Base-by-base conservation (phyloP, 2,888 invertebrate species). In the Yponomeuta cagnagella region DNA sequence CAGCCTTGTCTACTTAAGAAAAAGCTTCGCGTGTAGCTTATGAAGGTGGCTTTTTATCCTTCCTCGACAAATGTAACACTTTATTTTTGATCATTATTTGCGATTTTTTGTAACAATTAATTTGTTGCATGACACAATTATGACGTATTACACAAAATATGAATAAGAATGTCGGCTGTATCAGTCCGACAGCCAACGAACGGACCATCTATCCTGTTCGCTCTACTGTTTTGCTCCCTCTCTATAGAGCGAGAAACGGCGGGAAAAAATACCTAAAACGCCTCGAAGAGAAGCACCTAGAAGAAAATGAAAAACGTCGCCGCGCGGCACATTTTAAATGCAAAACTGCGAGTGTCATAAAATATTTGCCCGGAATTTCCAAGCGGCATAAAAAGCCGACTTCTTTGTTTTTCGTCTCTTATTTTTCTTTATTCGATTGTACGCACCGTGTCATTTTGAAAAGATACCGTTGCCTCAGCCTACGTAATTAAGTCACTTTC, bases 261-360 rank as follows among this genome's bases (percentile, higher is more conserved):
- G 15, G 6, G 15, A 58, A 52, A 58, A 58, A 58, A 58, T 58
- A 43, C 43, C 43, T 8, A 58, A 58, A 15, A 15, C 12, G 52
- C 52, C 15, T 2, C 52, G 52, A 67, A 10, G 68, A 48, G 52
- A 68, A 68, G 70, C 8, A 8, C 43, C 5, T 37, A 58, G 15
- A 37, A 70, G 70, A 69, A 69, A 69, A 69, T 69, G 69, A 52
- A 69, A 69, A 69, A 52, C 10, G 58, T 52, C 52, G 69, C 23
- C 52, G 52, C 52, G 52, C 52, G 52, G 52, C 52, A 70, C 70
- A 70, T 63, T 70, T 70, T 63, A 70, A 70, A 69, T 70, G 70
- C 63, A 70, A 70, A 70, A 70, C 70, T 70, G 70, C 30, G 63
- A 68, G 70, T 70, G 70, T 70, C 70, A 70, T 70, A 70, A 70